Conservation (phyloP, 2,113 vertebrate genomes). For the Lophochroa leadbeateri region DNA sequence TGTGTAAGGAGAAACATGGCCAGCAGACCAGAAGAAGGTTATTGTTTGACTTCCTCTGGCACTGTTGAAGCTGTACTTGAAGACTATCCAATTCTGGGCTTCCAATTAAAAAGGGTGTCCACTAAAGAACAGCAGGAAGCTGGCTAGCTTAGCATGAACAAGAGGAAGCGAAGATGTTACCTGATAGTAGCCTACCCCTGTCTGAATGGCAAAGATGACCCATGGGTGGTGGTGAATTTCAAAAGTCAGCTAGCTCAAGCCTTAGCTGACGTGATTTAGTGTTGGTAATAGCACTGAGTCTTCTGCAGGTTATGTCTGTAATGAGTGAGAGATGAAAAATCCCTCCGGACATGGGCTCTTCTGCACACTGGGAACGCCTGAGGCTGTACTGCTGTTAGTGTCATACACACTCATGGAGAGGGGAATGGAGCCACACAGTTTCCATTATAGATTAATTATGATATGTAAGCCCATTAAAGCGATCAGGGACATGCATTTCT, state of each 20-base stretch:
- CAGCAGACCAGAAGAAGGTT: not conserved
- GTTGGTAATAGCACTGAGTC: not conserved
- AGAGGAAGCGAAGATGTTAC: not conserved
- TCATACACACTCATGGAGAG: not conserved
- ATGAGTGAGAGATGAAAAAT: not conserved
- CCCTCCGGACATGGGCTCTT: rapidly evolving
- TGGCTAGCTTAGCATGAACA: not conserved
- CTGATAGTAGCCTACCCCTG: not conserved
- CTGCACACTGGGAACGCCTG: rapidly evolving
- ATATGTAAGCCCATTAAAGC: not conserved
- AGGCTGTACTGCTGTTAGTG: not conserved
- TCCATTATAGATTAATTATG: not conserved
- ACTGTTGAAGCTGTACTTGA: not conserved
- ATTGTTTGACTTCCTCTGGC: not conserved
- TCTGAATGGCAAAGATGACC: not conserved
- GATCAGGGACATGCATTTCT: not conserved
- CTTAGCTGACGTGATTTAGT: not conserved
- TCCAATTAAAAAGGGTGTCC: not conserved
- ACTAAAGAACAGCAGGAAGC: not conserved
- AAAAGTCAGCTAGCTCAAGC: not conserved
- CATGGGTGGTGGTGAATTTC: not conserved
- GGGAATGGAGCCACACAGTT: not conserved
- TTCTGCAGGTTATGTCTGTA: not conserved
- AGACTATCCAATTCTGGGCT: not conserved
- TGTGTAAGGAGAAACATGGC: not conserved